Evolutionary conservation across 2,113 vertebrate species (phyloP).

Genomic region (Triplophysa tibetana): DNA sequence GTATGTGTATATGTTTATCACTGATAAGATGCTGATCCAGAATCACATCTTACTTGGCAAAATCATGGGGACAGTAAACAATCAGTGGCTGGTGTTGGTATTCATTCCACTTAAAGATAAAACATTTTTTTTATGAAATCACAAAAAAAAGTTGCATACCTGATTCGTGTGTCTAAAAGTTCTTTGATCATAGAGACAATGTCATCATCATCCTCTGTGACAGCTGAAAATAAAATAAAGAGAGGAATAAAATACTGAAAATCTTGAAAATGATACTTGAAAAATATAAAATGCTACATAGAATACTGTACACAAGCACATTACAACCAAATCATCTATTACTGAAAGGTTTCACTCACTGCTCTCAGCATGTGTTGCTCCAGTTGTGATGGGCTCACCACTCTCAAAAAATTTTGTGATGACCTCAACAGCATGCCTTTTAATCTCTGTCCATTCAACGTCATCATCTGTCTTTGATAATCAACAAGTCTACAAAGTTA

Average conservation of each 20-base stretch:
- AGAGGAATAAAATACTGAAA: not conserved
- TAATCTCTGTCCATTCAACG: constrained; percentile 75
- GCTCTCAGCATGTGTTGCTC: constrained; percentile 67
- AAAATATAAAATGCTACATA: not conserved
- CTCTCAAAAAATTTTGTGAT: constrained; percentile 76
- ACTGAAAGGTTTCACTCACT: constrained; percentile 64
- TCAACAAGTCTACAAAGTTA: not conserved
- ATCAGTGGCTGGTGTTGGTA: no score
- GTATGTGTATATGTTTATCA: no score
- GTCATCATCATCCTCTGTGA: constrained; percentile 79
- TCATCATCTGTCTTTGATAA: constrained; percentile 71
- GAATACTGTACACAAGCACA: no score
- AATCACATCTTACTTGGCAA: no score
- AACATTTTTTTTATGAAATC: no score
- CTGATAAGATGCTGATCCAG: no score
- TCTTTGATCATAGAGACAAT: constrained; percentile 80
- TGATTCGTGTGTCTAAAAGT: constrained; percentile 78
- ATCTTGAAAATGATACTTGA: not conserved
- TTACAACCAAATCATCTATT: no score
- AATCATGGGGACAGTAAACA: no score
- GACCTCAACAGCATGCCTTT: constrained; percentile 64
- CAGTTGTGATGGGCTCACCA: constrained; percentile 71
- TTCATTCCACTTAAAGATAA: no score
- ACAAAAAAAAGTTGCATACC: constrained; percentile 59
- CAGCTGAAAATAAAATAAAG: constrained; percentile 61